A percentile compares a stretch with the other conserved stretches of the same genome.
Conservation (phyloP, 2,797 vertebrate genomes). For the Peromyscus nudipes region DNA sequence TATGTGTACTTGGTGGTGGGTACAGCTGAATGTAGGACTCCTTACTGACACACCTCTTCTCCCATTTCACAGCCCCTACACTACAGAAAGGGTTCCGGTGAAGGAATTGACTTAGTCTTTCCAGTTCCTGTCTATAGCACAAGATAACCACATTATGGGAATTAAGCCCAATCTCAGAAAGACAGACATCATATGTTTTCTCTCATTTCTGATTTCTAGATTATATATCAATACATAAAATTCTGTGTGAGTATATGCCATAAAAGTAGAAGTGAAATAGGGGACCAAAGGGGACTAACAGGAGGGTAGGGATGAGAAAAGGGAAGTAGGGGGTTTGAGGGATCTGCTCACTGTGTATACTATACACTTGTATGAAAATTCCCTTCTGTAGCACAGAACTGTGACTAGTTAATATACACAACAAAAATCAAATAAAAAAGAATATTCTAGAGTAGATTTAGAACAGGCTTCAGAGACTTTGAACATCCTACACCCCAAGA, state of each 20-base stretch:
- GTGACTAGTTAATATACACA: background rate
- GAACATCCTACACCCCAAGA: background rate
- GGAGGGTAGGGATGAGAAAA: background rate
- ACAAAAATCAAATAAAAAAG: background rate
- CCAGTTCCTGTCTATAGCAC: background rate
- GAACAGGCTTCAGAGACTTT: background rate
- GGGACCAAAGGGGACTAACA: background rate
- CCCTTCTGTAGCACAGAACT: background rate
- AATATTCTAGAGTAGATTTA: background rate
- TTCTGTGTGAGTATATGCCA: too few species aligned
- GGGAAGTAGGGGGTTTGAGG: background rate
- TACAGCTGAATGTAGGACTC: background rate
- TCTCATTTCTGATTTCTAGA: background rate
- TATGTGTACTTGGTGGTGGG: background rate
- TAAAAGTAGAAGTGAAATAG: background rate
- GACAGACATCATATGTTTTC: background rate
- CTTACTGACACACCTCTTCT: background rate
- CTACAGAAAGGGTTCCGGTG: background rate
- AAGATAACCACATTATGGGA: background rate
- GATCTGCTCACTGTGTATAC: background rate
- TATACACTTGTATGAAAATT: background rate
- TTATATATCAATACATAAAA: too few species aligned
- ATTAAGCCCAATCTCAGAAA: background rate
- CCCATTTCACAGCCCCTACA: background rate
- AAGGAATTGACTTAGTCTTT: background rate